Conservation (phyloP, 2,113 vertebrate species). For the Lipotes vexillifer region DNA sequence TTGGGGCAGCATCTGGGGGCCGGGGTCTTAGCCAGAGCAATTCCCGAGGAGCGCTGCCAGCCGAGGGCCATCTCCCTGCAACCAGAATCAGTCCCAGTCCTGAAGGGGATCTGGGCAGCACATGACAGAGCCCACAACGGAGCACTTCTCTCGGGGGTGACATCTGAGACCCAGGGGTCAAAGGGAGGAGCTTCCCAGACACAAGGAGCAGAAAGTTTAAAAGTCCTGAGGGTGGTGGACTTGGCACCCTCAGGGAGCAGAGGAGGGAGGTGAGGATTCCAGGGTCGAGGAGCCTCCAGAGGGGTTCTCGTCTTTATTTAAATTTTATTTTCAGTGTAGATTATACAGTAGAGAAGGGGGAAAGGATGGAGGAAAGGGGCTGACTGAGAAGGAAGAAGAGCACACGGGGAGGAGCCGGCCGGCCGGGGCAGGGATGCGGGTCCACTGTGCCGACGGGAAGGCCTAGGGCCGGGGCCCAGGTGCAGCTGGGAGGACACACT, state of each 20-base stretch:
- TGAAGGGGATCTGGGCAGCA: rapidly evolving
- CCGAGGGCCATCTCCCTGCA: background rate
- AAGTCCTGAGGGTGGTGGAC: no score
- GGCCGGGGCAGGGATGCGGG: rapidly evolving
- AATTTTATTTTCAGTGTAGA: background rate
- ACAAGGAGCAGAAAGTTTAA: background rate
- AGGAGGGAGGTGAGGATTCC: background rate
- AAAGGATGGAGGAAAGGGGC: background rate
- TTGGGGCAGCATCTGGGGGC: background rate
- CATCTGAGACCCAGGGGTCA: background rate
- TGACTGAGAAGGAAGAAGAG: background rate
- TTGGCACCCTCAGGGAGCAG: rapidly evolving
- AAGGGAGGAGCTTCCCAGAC: background rate
- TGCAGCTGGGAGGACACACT: background rate
- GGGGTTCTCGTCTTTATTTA: background rate
- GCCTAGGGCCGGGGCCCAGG: rapidly evolving
- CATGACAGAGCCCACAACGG: no score
- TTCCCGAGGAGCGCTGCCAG: background rate
- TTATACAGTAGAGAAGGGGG: background rate
- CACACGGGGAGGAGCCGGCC: background rate
- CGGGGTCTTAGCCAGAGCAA: background rate
- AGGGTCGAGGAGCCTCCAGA: background rate
- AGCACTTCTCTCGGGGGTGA: background rate
- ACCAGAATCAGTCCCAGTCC: background rate
- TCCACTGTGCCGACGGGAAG: background rate